Evolutionary conservation across 2,113 vertebrate genomes (phyloP).

Genomic region (Syngnathus scovelli): DNA sequence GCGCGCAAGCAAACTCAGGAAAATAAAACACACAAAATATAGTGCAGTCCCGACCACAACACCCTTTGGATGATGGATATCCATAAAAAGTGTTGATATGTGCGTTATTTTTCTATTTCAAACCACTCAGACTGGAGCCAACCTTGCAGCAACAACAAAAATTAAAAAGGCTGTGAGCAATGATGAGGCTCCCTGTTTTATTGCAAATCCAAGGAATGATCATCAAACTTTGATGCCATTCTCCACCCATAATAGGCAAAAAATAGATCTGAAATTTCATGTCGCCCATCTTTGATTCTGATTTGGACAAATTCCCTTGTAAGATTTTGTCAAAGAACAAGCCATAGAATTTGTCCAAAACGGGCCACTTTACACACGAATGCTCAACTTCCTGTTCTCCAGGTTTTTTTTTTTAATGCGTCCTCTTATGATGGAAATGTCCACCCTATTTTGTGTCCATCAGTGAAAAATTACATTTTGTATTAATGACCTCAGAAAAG

Average conservation of each 20-base stretch:
- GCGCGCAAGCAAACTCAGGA: slow-evolving; percentile 42
- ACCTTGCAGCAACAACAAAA: slow-evolving; percentile 14
- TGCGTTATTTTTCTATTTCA: slow-evolving; percentile 51
- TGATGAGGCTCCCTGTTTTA: not conserved
- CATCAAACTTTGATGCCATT: no score
- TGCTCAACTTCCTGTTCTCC: not conserved
- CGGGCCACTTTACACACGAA: not conserved
- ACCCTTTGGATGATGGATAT: slow-evolving; percentile 29
- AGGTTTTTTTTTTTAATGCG: no score
- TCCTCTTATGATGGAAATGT: not conserved
- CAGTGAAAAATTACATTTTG: not conserved
- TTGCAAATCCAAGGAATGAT: not conserved
- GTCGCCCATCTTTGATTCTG: no score
- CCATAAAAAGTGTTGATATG: slow-evolving; percentile 52
- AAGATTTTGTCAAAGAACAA: no score
- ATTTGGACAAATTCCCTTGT: no score
- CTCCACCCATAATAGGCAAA: no score
- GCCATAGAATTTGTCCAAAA: no score
- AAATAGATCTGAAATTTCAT: no score
- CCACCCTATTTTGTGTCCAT: not conserved
- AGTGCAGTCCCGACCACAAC: slow-evolving; percentile 48
- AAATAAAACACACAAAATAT: slow-evolving; percentile 61
- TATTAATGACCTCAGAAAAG: no score
- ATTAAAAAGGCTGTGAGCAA: not conserved
- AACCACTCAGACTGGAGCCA: slow-evolving; percentile 27